Evolutionary conservation across 2,797 vertebrate species (phyloP).

Genomic region (Nannoperca australis): DNA sequence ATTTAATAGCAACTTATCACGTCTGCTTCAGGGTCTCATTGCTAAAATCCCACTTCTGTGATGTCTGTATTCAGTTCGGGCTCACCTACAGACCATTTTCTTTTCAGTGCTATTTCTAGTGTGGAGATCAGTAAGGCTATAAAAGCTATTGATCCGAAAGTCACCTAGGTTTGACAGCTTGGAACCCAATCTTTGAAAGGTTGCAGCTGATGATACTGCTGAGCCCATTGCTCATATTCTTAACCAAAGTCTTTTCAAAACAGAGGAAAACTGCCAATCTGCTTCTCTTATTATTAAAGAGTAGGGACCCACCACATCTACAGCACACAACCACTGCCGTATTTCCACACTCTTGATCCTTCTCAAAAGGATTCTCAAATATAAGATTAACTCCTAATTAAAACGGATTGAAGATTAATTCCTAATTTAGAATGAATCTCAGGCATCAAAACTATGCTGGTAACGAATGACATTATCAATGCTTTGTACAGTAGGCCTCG

Average conservation of each 20-base stretch:
- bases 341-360: constrained; percentile 10
- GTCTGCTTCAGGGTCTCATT: constrained; percentile 14
- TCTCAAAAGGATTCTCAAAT: constrained; percentile 8
- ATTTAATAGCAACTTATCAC: constrained; percentile 42
- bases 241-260: constrained; percentile 38
- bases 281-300: constrained; percentile 27
- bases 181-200: constrained; percentile 53
- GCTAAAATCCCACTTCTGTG: constrained; percentile 34
- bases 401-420: constrained; percentile 25
- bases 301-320: background rate
- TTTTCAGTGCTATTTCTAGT: constrained; percentile 36
- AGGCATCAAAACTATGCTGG: background rate
- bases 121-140: constrained; percentile 35
- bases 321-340: background rate
- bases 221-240: constrained; percentile 48
- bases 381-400: constrained; percentile 29
- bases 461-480: background rate
- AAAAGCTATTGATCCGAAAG: constrained; percentile 64
- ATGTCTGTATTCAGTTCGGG: constrained; percentile 16
- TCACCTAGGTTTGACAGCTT: constrained; percentile 45
- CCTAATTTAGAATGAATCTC: constrained; percentile 24
- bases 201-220: constrained; percentile 40
- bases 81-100: constrained; percentile 28
- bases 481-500: background rate
- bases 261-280: constrained; percentile 18